These are phyloP conservation scores for Alcis repandata DNA, from an alignment of 2,888 invertebrate genomes.

Conservation along the genomic window DNA sequence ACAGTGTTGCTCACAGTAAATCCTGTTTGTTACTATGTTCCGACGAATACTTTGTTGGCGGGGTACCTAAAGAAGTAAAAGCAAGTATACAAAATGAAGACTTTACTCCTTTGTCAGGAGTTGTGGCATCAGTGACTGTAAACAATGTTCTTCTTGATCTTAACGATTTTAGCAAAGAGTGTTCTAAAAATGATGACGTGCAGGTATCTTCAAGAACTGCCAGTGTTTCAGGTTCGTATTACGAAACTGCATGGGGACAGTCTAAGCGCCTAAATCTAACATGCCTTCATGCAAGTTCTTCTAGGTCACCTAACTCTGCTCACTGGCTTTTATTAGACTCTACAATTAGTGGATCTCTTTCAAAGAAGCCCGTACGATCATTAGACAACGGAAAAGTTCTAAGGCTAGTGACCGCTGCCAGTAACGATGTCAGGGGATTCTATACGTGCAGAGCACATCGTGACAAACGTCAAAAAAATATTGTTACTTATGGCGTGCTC, in stretches of 20 bases:
- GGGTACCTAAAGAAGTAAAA: conserved; percentile 62
- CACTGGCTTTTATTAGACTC: conserved; percentile 75
- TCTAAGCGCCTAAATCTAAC: conserved; percentile 74
- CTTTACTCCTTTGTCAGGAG: conserved; percentile 63
- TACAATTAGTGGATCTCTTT: conserved; percentile 52
- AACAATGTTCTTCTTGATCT: conserved; percentile 68
- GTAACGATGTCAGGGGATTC: conserved; percentile 73
- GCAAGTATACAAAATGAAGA: conserved; percentile 55
- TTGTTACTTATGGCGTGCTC: conserved; percentile 78
- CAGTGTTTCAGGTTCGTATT: conserved; percentile 76
- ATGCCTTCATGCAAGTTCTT: conserved; percentile 70
- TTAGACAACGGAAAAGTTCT: conserved; percentile 73
- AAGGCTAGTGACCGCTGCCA: conserved; percentile 65
- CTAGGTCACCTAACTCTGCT: conserved; percentile 60
- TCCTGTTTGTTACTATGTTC: conserved; percentile 56
- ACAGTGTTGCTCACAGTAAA: conserved; percentile 9
- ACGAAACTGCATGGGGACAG: conserved; percentile 75
- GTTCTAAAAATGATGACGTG: conserved; percentile 62
- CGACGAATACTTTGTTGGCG: conserved; percentile 75
- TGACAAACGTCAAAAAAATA: conserved; percentile 66
- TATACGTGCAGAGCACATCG: conserved; percentile 75
- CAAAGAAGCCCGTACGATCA: conserved; percentile 60
- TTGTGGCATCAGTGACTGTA: conserved; percentile 67
- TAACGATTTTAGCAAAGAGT: conserved; percentile 65
- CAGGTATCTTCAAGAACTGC: conserved; percentile 76